Evolutionary conservation across 2,888 invertebrate genomes (phyloP).

Genomic region (Pycnomerus fuliginosus): DNA sequence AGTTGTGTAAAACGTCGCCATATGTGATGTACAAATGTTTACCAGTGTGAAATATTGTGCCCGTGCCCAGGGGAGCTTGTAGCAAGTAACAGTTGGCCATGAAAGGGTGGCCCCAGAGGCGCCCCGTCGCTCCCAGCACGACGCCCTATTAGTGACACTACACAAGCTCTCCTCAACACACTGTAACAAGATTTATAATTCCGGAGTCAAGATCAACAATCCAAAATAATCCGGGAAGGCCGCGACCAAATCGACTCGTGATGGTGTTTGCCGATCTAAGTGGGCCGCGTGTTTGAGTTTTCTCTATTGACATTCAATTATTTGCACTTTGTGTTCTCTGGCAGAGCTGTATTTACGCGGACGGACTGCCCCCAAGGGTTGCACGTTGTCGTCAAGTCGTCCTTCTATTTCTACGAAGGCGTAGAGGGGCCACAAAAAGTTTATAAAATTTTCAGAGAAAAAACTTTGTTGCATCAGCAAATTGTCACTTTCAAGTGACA

Average conservation of each 20-base stretch:
- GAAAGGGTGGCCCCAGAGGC: constrained; percentile 36
- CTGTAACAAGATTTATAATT: constrained; percentile 19
- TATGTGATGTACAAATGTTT: no score
- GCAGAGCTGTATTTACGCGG: constrained; percentile 7
- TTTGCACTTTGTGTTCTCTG: constrained; percentile 30
- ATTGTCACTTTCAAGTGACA: no score
- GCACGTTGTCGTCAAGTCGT: neutral
- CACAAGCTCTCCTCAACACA: constrained; percentile 23
- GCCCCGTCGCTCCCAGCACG: constrained; percentile 34
- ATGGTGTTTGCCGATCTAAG: constrained; percentile 17
- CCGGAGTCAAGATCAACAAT: constrained; percentile 15
- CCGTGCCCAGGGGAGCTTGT: no score
- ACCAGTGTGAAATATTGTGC: no score
- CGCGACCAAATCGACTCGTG: constrained; percentile 3
- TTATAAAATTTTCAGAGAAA: no score
- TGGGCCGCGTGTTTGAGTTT: constrained; percentile 32
- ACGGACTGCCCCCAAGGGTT: constrained; percentile 3
- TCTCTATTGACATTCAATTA: constrained; percentile 37
- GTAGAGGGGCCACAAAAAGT: no score
- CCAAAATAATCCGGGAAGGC: constrained; percentile 15
- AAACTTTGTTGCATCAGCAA: no score
- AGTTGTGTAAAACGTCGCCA: no score
- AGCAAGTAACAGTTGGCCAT: constrained; percentile 42
- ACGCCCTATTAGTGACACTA: constrained; percentile 45
- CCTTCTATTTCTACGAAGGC: no score